Evolutionary conservation across 2,888 invertebrate species (phyloP).

Genomic region (Sinodicranocentrus sp.): DNA sequence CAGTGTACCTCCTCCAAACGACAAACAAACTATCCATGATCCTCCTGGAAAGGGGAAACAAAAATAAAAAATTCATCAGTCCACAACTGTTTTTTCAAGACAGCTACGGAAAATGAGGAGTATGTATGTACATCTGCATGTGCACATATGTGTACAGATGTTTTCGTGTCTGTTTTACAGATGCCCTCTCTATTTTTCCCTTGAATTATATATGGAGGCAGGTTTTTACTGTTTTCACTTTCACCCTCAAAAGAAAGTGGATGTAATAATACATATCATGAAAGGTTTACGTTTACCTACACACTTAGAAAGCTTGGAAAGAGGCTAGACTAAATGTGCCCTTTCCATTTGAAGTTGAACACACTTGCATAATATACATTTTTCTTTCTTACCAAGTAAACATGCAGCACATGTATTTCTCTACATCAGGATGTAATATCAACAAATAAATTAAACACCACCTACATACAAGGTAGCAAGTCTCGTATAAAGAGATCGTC

Average conservation of each 20-base stretch:
- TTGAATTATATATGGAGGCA: conserved; percentile 44
- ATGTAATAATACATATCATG: background rate
- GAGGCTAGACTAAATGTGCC: no score
- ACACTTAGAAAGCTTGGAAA: no score
- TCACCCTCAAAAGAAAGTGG: background rate
- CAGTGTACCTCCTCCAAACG: conserved; percentile 11
- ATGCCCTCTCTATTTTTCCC: conserved; percentile 16
- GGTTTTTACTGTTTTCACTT: conserved; percentile 15
- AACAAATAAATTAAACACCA: no score
- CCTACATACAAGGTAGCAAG: no score
- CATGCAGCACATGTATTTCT: no score
- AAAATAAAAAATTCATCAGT: conserved; percentile 60
- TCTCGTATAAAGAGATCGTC: no score
- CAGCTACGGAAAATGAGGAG: conserved; percentile 17
- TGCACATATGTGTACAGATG: background rate
- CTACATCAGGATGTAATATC: no score
- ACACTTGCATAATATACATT: no score
- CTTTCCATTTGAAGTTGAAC: no score
- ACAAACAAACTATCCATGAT: conserved; percentile 51
- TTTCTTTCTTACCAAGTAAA: no score
- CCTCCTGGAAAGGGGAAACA: conserved; percentile 33
- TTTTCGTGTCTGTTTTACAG: conserved; percentile 15
- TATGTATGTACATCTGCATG: conserved; percentile 6
- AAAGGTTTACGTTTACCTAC: no score
- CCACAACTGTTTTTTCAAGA: conserved; percentile 17